Evolutionary conservation across 2,113 vertebrate species (phyloP).

Genomic region (Brienomyrus brachyistius): DNA sequence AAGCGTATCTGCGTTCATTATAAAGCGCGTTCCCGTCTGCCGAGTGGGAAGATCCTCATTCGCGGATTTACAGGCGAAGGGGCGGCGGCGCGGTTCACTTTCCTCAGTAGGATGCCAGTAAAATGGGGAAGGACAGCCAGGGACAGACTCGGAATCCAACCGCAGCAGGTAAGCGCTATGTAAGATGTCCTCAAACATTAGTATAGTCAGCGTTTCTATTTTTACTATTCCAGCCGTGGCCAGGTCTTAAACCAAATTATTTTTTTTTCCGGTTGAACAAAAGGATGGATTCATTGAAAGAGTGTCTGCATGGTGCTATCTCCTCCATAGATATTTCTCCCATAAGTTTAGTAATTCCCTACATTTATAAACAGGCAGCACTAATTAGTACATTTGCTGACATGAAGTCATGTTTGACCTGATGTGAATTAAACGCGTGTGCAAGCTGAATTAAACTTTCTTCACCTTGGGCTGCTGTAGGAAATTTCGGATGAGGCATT

Average conservation of each 20-base stretch:
- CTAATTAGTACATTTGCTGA: neutral
- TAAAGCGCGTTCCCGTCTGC: neutral
- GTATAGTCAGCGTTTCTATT: neutral
- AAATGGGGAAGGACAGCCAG: conserved; percentile 40
- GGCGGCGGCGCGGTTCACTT: neutral
- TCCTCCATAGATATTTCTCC: neutral
- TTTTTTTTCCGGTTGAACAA: neutral
- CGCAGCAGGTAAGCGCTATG: conserved; percentile 47
- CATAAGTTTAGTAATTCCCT: neutral
- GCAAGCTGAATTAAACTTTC: neutral
- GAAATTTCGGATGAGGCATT: neutral
- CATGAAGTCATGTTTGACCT: neutral
- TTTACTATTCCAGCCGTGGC: neutral
- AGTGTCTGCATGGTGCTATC: neutral
- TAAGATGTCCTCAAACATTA: neutral
- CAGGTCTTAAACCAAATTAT: neutral
- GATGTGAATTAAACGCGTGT: neutral
- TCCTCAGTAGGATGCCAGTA: conserved; percentile 19
- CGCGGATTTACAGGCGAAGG: neutral
- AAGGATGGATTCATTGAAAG: neutral
- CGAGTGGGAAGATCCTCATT: neutral
- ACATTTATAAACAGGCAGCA: neutral
- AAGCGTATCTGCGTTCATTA: neutral
- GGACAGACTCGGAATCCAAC: conserved; percentile 37
- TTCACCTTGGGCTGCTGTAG: neutral